Conservation (phyloP, 2,888 invertebrate genomes). For the Eumerus sabulonum region DNA sequence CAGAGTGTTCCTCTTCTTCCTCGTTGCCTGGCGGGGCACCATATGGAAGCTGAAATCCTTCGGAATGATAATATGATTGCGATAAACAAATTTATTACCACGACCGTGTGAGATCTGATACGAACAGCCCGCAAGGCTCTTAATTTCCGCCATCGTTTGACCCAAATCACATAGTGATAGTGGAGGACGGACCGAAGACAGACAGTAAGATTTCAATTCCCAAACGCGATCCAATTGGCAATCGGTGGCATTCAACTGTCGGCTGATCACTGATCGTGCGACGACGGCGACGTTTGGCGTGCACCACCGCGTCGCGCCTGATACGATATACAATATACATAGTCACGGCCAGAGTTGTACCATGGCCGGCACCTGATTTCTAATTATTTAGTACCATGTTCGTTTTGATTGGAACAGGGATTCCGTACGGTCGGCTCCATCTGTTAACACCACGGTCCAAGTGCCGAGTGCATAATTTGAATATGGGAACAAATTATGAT, state of each 20-base stretch:
- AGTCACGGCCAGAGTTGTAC: background rate
- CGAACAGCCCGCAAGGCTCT: conserved; percentile 27
- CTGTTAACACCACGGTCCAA: conserved; percentile 59
- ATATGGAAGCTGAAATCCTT: conserved; percentile 67
- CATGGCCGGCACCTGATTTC: conserved; percentile 59
- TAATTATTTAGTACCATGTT: conserved; percentile 66
- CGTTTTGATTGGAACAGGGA: conserved; percentile 64
- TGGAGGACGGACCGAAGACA: background rate
- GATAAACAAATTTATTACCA: conserved; percentile 68
- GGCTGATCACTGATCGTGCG: conserved; percentile 36
- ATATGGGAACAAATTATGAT: conserved; percentile 68
- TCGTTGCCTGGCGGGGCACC: conserved; percentile 28
- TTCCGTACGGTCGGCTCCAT: conserved; percentile 52
- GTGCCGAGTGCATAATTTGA: conserved; percentile 65
- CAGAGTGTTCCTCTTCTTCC: conserved; percentile 52
- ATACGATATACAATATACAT: background rate
- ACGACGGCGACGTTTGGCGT: conserved; percentile 8
- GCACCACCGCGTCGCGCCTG: conserved; percentile 22
- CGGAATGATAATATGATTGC: conserved; percentile 68
- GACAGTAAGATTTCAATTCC: conserved; percentile 50
- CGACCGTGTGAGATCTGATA: conserved; percentile 67
- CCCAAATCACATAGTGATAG: conserved; percentile 40
- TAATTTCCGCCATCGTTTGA: conserved; percentile 49
- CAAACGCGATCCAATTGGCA: conserved; percentile 27
- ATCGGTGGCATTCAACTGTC: conserved; percentile 42